Conservation (phyloP, 2,113 vertebrate species). For the Rhinoptilus africanus region DNA sequence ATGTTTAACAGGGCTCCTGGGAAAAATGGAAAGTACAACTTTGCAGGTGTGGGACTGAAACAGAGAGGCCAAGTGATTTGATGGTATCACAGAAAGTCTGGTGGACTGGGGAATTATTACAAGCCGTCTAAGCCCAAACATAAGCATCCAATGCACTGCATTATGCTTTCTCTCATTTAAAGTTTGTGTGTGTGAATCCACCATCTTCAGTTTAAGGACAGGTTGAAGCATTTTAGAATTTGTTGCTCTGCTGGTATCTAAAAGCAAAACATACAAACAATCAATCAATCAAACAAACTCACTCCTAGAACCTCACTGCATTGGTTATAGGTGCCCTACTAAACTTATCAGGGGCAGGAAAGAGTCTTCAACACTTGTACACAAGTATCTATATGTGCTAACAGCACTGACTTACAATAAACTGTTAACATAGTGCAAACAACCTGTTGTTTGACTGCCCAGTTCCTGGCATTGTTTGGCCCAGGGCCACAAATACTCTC, state of each 20-base stretch:
- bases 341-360: background rate
- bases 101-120: background rate
- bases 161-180: background rate
- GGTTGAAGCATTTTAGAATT: background rate
- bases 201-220: background rate
- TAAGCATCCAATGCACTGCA: background rate
- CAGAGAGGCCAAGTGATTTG: background rate
- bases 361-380: background rate
- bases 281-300: background rate
- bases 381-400: background rate
- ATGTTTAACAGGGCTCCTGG: slow-evolving; percentile 14
- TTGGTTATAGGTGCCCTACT: background rate
- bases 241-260: background rate
- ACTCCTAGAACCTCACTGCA: background rate
- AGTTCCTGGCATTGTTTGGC: background rate
- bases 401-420: background rate
- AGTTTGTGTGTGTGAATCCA: background rate
- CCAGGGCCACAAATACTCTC: background rate
- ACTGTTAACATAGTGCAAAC: background rate
- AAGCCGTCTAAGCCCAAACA: background rate
- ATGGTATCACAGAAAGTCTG: background rate
- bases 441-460: background rate
- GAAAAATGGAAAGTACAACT: background rate
- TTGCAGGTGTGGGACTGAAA: background rate
- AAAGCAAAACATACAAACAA: background rate